Evolutionary conservation across 2,888 invertebrate species (phyloP), one percentile per base, ranked within the genome.

Genomic region (Chymomyza fuscimana): DNA sequence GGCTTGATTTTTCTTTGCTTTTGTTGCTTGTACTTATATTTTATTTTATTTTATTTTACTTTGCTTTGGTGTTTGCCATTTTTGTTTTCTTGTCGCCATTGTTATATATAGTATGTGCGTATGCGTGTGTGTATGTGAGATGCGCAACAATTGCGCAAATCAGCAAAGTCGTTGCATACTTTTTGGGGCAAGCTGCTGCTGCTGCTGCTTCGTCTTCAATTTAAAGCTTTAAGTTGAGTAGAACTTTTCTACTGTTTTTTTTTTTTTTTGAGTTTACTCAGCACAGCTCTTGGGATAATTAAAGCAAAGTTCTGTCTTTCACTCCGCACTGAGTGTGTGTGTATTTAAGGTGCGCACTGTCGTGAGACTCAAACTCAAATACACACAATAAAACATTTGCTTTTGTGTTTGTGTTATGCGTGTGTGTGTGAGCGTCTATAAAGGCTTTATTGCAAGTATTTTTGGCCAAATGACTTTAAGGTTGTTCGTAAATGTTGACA

Each of bases 61-160:
- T 22, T 19, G 51, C 25, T 58, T 58, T 58, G 25, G 58, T 25
- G 25, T 58, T 58, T 29, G 58, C 12, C 19, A 58, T 58, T 58
- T 63, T 52, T 40, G 16, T 19, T 29, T 54, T 46, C 50, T 56
- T 63, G 16, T 61, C 54, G 68, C 25, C 56, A 29, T 58, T 66
- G 69, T 67, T 64, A 68, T 54, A 25, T 63, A 19, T 70, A 51
- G 16, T 46, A 22, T 16, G 58, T 54, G 40, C 54, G 72, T 67
- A 60, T 4, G 67, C 36, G 50, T 32, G 52, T 68, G 56, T 25
- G 59, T 59, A 46, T 54, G 54, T 51, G 65, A 54, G 19, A 19
- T 67, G 62, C 68, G 56, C 66, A 61, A 65, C 65, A 60, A 65
- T 65, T 73, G 68, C 63, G 62, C 72, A 72, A 73, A 77, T 76